Conservation (phyloP, 2,888 invertebrate species). For the Thymelicus sylvestris region DNA sequence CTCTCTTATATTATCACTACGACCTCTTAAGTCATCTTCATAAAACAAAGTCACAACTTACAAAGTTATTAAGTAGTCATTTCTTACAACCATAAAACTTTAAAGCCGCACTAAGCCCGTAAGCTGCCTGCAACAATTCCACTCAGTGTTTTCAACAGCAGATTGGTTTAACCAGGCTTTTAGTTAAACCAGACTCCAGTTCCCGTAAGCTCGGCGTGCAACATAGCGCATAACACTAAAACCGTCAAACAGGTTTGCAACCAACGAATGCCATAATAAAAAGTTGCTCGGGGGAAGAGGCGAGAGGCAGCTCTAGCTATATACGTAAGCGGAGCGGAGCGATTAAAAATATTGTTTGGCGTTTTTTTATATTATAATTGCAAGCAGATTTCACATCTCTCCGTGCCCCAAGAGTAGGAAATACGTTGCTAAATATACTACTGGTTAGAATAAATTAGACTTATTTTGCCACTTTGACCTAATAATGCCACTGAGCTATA, state of each 20-base stretch:
- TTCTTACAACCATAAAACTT: slow-evolving; percentile 1
- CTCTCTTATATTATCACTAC: too few species aligned
- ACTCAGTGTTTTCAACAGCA: not conserved
- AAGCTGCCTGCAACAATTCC: not conserved
- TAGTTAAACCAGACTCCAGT: slow-evolving; percentile 45
- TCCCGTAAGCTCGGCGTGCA: slow-evolving; percentile 64
- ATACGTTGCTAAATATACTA: too few species aligned
- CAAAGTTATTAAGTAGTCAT: not conserved
- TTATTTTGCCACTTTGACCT: too few species aligned
- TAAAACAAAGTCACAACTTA: not conserved
- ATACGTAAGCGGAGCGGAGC: slow-evolving; percentile 46
- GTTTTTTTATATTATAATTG: not conserved
- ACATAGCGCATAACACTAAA: slow-evolving; percentile 68
- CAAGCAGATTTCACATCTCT: too few species aligned
- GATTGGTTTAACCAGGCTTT: slow-evolving; percentile 12
- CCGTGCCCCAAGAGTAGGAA: too few species aligned
- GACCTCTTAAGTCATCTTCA: too few species aligned
- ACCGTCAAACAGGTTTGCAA: slow-evolving; percentile 74
- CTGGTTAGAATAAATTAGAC: too few species aligned
- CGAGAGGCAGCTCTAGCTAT: slow-evolving; percentile 28
- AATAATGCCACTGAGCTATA: too few species aligned
- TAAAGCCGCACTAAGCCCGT: not conserved
- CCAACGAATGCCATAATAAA: slow-evolving; percentile 72
- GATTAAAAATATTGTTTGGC: slow-evolving; percentile 1
- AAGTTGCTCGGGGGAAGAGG: slow-evolving; percentile 68